phyloP scores from a whole-genome alignment of 1,140 invertebrate genomes.

The Scaptomyza pallida region DNA sequence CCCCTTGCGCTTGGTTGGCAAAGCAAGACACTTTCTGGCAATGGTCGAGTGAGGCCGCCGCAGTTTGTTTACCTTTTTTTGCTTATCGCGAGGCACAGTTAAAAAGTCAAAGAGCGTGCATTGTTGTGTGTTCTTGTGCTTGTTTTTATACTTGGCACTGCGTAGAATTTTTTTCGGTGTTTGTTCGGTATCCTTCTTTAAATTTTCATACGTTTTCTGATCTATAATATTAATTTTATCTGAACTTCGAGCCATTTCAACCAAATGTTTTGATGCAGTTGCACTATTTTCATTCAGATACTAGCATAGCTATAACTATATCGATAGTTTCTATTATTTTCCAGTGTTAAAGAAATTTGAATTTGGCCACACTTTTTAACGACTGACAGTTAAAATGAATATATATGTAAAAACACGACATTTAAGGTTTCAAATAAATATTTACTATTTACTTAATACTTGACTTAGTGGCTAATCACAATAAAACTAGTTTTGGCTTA shows the following conservation, averaged over 20 bases:
- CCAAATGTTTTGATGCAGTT: background rate
- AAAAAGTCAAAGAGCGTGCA: conserved; percentile 62
- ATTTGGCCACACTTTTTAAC: conserved; percentile 2
- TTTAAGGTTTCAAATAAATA: background rate
- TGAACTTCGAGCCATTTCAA: conserved; percentile 45
- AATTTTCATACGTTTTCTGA: conserved; percentile 36
- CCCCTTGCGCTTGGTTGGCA: conserved; percentile 53
- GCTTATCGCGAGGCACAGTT: conserved; percentile 29
- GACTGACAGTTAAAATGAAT: background rate
- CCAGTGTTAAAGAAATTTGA: background rate
- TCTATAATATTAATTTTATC: conserved; percentile 58
- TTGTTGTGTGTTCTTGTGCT: conserved; percentile 41
- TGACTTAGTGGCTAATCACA: conserved; percentile 16
- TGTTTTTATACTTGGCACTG: conserved; percentile 68
- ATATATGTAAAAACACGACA: background rate
- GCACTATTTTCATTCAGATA: background rate
- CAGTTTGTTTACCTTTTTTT: conserved; percentile 21
- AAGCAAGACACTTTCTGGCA: conserved; percentile 1
- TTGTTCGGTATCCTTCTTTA: conserved; percentile 9
- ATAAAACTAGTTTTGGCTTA: conserved; percentile 50
- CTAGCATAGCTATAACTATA: background rate
- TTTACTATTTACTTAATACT: conserved; percentile 25
- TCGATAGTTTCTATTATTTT: conserved; percentile 1
- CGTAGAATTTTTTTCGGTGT: conserved; percentile 21
- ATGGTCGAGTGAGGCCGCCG: conserved; percentile 24